Evolutionary conservation across 2,797 vertebrate genomes (phyloP).

Genomic region (Myripristis jacobus): DNA sequence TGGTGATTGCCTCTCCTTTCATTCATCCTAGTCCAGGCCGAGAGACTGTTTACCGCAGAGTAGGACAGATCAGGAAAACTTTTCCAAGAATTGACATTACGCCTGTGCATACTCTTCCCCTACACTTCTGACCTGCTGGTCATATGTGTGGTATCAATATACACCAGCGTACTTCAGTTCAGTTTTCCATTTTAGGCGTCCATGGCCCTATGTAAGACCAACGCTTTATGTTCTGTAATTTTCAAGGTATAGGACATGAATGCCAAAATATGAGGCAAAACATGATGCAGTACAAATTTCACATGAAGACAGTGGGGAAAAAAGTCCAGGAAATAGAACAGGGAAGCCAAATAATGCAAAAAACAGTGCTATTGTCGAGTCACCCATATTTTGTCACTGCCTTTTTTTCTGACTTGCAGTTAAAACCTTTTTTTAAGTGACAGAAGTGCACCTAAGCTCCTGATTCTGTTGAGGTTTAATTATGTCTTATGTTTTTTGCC

Average conservation of each 20-base stretch:
- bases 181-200: not conserved
- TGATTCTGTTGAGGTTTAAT: constrained; percentile 11
- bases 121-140: not conserved
- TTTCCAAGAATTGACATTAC: constrained; percentile 8
- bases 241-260: not conserved
- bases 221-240: not conserved
- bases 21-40: not conserved
- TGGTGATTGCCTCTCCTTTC: constrained; percentile 36
- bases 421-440: no score
- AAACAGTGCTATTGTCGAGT: not conserved
- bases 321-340: no score
- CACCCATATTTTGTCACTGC: no score
- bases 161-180: not conserved
- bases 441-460: not conserved
- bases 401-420: not conserved
- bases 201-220: not conserved
- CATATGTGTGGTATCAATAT: not conserved
- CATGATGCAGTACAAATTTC: not conserved
- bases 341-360: no score
- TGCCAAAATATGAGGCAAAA: not conserved
- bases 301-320: no score
- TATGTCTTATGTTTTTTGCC: constrained; percentile 7
- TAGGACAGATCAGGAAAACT: constrained; percentile 25
- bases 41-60: constrained; percentile 30
- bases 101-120: not conserved